Conservation (phyloP, 1,140 invertebrate species). For the Fopius arisanus region DNA sequence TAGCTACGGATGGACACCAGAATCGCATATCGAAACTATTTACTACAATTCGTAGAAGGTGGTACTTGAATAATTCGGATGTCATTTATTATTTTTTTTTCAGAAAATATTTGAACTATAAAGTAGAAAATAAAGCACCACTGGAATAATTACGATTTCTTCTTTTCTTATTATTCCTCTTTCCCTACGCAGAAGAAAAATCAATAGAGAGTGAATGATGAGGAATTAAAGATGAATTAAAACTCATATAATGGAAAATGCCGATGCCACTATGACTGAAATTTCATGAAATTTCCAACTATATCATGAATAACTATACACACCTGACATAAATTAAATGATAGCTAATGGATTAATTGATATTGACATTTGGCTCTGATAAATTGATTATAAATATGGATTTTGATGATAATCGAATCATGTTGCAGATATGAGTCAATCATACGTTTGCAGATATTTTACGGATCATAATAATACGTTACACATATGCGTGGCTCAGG, state of each 20-base stretch:
- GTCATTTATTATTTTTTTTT: not conserved
- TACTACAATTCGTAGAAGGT: not conserved
- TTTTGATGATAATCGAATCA: slow-evolving; percentile 13
- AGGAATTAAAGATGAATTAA: too few relatives aligned
- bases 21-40: not conserved
- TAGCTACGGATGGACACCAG: not conserved
- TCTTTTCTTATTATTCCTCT: not conserved
- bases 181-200: not conserved
- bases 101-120: not conserved
- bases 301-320: not conserved
- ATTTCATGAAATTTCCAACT: too few relatives aligned
- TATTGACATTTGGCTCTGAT: slow-evolving; percentile 28
- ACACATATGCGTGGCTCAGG: not conserved
- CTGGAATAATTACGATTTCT: not conserved
- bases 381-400: slow-evolving; percentile 1
- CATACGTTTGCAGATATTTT: slow-evolving; percentile 7
- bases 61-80: not conserved
- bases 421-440: slow-evolving; percentile 3
- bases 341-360: slow-evolving; percentile 47
- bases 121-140: slow-evolving; percentile 1
- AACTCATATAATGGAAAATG: too few relatives aligned
- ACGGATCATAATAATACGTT: slow-evolving; percentile 13
- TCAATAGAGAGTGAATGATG: too few relatives aligned
- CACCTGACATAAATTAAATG: slow-evolving; percentile 39
- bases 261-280: too few relatives aligned